Conservation (phyloP, 2,113 vertebrate species). For the Hippopotamus amphibius region DNA sequence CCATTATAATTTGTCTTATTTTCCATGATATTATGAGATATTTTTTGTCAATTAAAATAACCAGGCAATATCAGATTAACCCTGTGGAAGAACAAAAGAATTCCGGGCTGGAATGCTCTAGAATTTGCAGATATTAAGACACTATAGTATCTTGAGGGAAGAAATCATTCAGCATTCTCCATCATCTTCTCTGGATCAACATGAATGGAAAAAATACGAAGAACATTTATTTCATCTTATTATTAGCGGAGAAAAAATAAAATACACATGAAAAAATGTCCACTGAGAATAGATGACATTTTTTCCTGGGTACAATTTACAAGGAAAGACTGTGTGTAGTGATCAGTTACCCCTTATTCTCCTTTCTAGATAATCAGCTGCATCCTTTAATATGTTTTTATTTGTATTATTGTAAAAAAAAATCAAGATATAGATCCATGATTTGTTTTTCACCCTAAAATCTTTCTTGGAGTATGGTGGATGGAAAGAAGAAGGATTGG, state of each 20-base stretch:
- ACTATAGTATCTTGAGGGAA: neutral
- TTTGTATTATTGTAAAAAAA: neutral
- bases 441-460: neutral
- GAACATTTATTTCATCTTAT: neutral
- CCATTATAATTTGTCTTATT: conserved; percentile 1
- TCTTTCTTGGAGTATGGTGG: neutral
- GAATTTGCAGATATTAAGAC: neutral
- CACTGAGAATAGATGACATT: neutral
- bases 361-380: neutral
- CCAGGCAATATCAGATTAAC: neutral
- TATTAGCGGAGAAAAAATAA: conserved; percentile 35
- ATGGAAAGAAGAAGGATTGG: conserved; percentile 2
- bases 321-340: neutral
- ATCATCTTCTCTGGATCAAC: neutral
- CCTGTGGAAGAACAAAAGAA: neutral
- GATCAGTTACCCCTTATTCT: neutral
- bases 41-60: conserved; percentile 35
- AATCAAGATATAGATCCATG: neutral
- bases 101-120: neutral
- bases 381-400: conserved; percentile 5
- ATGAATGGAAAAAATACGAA: neutral
- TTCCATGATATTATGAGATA: neutral
- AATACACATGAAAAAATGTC: neutral
- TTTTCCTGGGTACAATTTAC: neutral
- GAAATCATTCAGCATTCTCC: neutral